Conservation (phyloP, 2,113 vertebrate species). For the Nannobrachium achirus region DNA sequence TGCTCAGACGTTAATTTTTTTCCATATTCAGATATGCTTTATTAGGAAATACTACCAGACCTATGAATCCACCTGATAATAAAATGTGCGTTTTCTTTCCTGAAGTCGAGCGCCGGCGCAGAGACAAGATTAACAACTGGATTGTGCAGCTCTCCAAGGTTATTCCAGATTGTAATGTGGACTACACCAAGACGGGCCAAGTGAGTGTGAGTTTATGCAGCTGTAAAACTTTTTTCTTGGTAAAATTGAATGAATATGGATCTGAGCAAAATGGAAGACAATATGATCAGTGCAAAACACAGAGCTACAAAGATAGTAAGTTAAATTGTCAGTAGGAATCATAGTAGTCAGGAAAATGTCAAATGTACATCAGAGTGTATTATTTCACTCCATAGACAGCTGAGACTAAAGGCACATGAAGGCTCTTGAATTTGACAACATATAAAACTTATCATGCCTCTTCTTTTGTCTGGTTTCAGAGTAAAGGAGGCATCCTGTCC, state of each 20-base stretch:
- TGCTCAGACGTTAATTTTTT: rapidly evolving
- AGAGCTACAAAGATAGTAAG: background rate
- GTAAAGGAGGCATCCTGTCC: slow-evolving; percentile 94
- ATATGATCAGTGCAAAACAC: background rate
- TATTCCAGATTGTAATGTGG: slow-evolving; percentile 93
- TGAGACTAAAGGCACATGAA: too few species aligned
- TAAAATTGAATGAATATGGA: too few species aligned
- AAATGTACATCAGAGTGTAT: background rate
- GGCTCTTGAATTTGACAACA: background rate
- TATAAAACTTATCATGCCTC: background rate
- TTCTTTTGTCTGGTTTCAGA: slow-evolving; percentile 70
- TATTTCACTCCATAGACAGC: too few species aligned
- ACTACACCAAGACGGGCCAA: slow-evolving; percentile 93
- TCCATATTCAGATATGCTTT: background rate
- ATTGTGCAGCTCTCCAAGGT: slow-evolving; percentile 96
- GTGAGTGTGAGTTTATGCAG: slow-evolving; percentile 58
- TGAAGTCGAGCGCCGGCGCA: slow-evolving; percentile 89
- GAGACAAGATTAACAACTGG: slow-evolving; percentile 98
- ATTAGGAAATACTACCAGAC: background rate
- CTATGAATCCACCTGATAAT: background rate
- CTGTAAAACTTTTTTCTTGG: too few species aligned
- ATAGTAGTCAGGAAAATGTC: too few species aligned
- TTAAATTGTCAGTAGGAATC: background rate
- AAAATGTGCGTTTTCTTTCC: background rate
- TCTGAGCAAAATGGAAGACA: background rate